Evolutionary conservation across 2,113 vertebrate genomes (phyloP).

Genomic region (Amphiprion ocellaris): DNA sequence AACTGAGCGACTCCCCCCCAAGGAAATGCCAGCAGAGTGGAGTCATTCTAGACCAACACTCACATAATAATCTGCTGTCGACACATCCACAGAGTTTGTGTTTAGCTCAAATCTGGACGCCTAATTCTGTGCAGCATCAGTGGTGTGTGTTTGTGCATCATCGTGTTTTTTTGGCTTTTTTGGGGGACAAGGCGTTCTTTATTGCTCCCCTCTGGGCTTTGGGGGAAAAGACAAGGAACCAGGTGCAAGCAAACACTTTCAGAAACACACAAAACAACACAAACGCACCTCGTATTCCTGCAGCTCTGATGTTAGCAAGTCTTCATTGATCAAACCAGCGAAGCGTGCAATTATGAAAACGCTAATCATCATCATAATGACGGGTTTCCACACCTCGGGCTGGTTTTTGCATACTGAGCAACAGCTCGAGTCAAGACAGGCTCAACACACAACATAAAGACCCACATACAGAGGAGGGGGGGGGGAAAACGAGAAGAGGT

Average conservation of each 20-base stretch:
- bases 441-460: neutral
- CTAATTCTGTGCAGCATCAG: neutral
- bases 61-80: constrained; percentile 26
- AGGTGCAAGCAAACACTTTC: constrained; percentile 71
- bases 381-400: constrained; percentile 1
- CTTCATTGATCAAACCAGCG: constrained; percentile 39
- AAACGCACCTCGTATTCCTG: neutral
- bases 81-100: constrained; percentile 20
- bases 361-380: neutral
- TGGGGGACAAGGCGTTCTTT: constrained; percentile 71
- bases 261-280: too few relatives aligned
- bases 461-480: neutral
- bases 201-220: constrained; percentile 65
- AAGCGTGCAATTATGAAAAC: constrained; percentile 6
- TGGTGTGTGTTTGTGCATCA: neutral
- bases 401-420: constrained; percentile 3
- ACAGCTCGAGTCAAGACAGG: neutral
- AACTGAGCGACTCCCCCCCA: constrained; percentile 63
- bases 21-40: constrained; percentile 86
- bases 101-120: constrained; percentile 22
- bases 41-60: constrained; percentile 72
- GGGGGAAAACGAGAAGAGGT: neutral
- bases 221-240: constrained; percentile 54
- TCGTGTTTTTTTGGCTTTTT: constrained; percentile 4
- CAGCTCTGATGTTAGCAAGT: constrained; percentile 11